phyloP scores from a whole-genome alignment of 2,888 invertebrate species.

The Agrypnus murinus region DNA sequence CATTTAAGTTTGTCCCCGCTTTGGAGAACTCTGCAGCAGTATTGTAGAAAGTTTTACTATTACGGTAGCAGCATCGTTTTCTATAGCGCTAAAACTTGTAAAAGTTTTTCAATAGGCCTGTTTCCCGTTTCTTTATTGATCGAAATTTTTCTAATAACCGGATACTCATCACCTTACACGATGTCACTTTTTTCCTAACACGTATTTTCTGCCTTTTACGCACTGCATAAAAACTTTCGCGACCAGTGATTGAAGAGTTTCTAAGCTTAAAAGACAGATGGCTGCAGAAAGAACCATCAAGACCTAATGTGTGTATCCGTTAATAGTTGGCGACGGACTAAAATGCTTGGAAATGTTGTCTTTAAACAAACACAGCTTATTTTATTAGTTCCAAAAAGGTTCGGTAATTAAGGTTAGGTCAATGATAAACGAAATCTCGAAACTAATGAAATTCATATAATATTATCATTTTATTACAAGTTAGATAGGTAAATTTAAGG shows the following conservation, averaged over 20 bases:
- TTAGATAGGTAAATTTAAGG: too few species aligned
- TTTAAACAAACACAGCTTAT: too few species aligned
- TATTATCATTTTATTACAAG: too few species aligned
- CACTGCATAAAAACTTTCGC: conserved; percentile 17
- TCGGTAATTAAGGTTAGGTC: too few species aligned
- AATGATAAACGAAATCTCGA: too few species aligned
- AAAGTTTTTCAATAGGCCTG: background rate
- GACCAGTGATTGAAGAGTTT: conserved; percentile 22
- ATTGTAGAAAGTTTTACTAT: too few species aligned
- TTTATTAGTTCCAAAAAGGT: too few species aligned
- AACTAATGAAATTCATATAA: too few species aligned
- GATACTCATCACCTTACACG: conserved; percentile 22
- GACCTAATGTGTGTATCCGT: background rate
- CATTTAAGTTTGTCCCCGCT: too few species aligned
- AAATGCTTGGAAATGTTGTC: too few species aligned
- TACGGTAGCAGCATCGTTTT: background rate
- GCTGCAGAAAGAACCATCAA: background rate
- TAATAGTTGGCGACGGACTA: conserved; percentile 13
- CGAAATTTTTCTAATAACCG: background rate
- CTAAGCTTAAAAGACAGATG: conserved; percentile 24
- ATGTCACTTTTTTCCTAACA: conserved; percentile 10
- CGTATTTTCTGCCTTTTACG: conserved; percentile 24
- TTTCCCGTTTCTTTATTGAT: background rate
- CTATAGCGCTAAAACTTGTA: background rate
- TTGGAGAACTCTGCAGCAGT: too few species aligned